phyloP scores from a whole-genome alignment of 2,113 vertebrate species.

The Dromiciops gliroides region DNA sequence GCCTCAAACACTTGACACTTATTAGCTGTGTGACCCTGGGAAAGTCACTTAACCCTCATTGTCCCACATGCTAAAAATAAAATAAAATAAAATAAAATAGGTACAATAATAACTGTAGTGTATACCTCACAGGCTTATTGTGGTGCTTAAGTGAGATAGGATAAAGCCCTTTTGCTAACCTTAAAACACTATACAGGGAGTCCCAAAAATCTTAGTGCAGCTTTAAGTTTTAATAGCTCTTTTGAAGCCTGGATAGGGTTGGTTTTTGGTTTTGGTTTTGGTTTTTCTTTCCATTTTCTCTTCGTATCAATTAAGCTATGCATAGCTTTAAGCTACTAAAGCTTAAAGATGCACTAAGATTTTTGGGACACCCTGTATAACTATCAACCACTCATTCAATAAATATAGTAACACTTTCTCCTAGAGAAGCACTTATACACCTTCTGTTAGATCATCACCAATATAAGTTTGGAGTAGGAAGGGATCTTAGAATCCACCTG shows the following conservation, averaged over 20 bases:
- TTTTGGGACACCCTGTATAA: background rate
- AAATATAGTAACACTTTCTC: background rate
- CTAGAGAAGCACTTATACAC: background rate
- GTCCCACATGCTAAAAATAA: too few relatives aligned
- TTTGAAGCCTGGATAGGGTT: background rate
- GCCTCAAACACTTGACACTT: too few relatives aligned
- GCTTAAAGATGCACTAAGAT: background rate
- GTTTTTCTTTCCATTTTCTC: too few relatives aligned
- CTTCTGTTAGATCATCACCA: background rate
- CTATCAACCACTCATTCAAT: background rate
- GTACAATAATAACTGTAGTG: background rate
- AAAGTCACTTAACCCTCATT: too few relatives aligned
- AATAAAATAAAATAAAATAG: too few relatives aligned
- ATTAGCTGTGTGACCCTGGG: too few relatives aligned
- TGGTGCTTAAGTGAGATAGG: background rate
- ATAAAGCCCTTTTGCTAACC: background rate
- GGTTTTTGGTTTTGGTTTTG: background rate
- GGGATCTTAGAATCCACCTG: background rate
- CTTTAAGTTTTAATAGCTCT: background rate
- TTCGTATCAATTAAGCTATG: background rate
- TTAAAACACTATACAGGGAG: background rate
- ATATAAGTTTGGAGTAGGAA: background rate
- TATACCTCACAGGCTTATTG: background rate
- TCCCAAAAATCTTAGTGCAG: background rate
- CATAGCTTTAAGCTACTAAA: background rate